Percentiles rank a stretch among this genome's conserved stretches.
phyloP scores from a whole-genome alignment of 2,797 vertebrate genomes.

The Mus minutoides region DNA sequence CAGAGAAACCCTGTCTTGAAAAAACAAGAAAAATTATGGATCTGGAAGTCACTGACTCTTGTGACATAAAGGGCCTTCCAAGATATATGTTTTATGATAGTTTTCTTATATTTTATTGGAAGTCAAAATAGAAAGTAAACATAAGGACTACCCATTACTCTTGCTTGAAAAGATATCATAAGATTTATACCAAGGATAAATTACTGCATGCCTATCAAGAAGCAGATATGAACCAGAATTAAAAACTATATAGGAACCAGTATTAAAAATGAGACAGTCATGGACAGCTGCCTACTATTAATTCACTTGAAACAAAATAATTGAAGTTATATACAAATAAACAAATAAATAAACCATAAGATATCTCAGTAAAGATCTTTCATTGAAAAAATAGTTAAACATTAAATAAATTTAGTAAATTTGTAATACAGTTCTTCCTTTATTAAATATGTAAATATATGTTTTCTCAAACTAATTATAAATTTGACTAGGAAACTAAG shows the following conservation, averaged over 20 bases:
- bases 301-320: neutral
- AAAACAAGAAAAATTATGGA: no score
- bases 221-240: neutral
- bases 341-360: neutral
- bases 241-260: neutral
- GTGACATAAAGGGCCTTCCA: slow-evolving; percentile 10
- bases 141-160: neutral
- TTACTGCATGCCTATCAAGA: neutral
- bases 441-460: neutral
- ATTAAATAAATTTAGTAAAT: slow-evolving; percentile 22
- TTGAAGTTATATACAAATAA: neutral
- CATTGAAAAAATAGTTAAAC: neutral
- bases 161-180: slow-evolving; percentile 14
- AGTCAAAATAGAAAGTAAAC: slow-evolving; percentile 39
- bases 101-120: slow-evolving; percentile 18
- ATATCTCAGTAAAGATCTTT: neutral
- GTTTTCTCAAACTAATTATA: neutral
- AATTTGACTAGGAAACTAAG: neutral
- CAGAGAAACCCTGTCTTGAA: no score
- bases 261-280: neutral
- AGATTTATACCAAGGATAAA: slow-evolving; percentile 1
- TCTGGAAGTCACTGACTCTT: slow-evolving; percentile 1
- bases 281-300: neutral
- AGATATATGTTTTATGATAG: neutral
- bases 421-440: neutral